Conservation (phyloP, 2,113 vertebrate species). For the Ellobius talpinus region DNA sequence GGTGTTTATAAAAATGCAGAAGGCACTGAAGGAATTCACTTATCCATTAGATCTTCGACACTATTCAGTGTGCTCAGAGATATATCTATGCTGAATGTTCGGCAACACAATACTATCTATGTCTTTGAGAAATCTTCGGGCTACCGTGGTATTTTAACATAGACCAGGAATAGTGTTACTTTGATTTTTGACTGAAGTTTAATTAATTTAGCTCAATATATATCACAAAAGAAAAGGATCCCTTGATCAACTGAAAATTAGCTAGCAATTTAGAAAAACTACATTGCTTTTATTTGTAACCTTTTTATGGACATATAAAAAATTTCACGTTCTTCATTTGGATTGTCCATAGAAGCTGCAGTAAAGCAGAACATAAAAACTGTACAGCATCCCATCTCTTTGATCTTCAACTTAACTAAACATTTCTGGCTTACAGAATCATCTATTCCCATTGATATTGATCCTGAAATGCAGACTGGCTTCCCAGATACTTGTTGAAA, state of each 20-base stretch:
- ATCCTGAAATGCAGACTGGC: neutral
- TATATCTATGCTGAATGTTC: no score
- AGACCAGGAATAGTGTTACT: neutral
- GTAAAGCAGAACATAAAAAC: slow-evolving; percentile 47
- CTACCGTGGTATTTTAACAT: neutral
- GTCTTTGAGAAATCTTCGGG: neutral
- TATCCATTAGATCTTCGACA: neutral
- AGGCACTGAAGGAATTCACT: neutral
- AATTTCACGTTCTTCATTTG: slow-evolving; percentile 36
- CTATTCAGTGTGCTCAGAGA: fast-evolving
- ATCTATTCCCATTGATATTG: neutral
- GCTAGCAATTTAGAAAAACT: slow-evolving; percentile 52
- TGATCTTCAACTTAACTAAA: slow-evolving; percentile 53
- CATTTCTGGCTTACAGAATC: slow-evolving; percentile 4
- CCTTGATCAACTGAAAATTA: slow-evolving; percentile 44
- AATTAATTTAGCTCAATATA: neutral
- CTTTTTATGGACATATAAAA: slow-evolving; percentile 31
- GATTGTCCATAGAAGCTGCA: slow-evolving; percentile 28
- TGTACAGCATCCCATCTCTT: neutral
- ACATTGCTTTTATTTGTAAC: slow-evolving; percentile 32
- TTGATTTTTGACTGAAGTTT: neutral
- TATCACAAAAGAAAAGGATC: slow-evolving; percentile 23
- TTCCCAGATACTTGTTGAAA: neutral
- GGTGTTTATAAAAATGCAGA: neutral
- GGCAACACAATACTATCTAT: fast-evolving